Evolutionary conservation across 2,888 invertebrate species (phyloP).

Genomic region (Oligia latruncula): DNA sequence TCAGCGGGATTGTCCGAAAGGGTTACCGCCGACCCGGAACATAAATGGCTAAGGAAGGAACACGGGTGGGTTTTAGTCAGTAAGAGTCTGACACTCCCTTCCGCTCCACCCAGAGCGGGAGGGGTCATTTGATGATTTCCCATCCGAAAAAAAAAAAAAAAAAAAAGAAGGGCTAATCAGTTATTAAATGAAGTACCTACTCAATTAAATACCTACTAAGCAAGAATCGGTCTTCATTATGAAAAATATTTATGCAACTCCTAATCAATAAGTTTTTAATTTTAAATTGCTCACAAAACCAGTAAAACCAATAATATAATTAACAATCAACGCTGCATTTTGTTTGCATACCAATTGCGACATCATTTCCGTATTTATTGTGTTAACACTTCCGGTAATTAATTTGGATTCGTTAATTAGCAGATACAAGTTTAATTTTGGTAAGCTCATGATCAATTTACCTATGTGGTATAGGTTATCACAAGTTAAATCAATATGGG

Average conservation of each 20-base stretch:
- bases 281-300: neutral
- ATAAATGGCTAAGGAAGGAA: no score
- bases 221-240: neutral
- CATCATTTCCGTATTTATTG: slow-evolving; percentile 45
- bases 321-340: slow-evolving; percentile 36
- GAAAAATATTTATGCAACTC: neutral
- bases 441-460: slow-evolving; percentile 1
- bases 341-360: slow-evolving; percentile 41
- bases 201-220: neutral
- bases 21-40: no score
- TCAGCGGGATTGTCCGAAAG: no score
- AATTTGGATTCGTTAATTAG: slow-evolving; percentile 45
- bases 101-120: no score
- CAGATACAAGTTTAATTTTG: slow-evolving; percentile 17
- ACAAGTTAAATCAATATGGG: neutral
- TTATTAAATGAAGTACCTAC: neutral
- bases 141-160: no score
- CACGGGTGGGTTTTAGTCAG: no score
- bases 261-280: neutral
- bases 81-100: no score
- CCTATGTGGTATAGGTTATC: neutral
- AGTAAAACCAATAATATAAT: slow-evolving; percentile 24
- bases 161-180: neutral
- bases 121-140: no score
- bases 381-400: slow-evolving; percentile 52